phyloP scores from a whole-genome alignment of 2,888 invertebrate species.

The Ferdinandea cuprea region DNA sequence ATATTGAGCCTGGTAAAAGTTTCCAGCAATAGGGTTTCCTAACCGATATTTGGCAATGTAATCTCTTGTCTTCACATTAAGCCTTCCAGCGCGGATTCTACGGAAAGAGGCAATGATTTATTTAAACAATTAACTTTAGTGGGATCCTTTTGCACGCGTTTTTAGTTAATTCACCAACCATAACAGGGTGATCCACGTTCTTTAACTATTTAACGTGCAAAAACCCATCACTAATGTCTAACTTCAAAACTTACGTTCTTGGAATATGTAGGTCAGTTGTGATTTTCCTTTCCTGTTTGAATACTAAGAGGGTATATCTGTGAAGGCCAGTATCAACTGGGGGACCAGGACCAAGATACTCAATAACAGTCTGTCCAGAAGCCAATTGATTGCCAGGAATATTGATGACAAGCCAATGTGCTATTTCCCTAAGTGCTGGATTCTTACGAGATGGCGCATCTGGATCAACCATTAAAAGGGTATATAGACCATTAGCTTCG shows the following conservation, averaged over 20 bases:
- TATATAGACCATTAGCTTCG: constrained; percentile 86
- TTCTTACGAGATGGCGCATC: constrained; percentile 91
- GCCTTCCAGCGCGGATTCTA: constrained; percentile 84
- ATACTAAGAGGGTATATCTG: constrained; percentile 88
- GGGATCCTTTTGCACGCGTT: too few species aligned
- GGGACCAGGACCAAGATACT: constrained; percentile 94
- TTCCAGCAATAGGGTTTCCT: constrained; percentile 92
- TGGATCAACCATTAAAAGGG: constrained; percentile 92
- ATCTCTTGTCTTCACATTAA: constrained; percentile 86
- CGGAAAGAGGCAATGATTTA: too few species aligned
- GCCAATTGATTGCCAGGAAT: constrained; percentile 89
- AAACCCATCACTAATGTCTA: too few species aligned
- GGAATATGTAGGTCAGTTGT: constrained; percentile 82
- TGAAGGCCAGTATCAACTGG: constrained; percentile 88
- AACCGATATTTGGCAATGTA: constrained; percentile 92
- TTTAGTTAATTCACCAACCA: too few species aligned
- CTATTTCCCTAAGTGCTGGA: constrained; percentile 94
- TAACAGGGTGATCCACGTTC: too few species aligned
- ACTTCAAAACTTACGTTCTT: constrained; percentile 15
- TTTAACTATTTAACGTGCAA: neutral
- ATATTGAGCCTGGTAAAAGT: constrained; percentile 93
- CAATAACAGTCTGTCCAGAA: constrained; percentile 90
- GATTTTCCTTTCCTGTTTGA: constrained; percentile 86
- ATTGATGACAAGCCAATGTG: constrained; percentile 95
- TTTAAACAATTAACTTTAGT: too few species aligned